Percentiles rank a stretch among this genome's conserved stretches.
phyloP scores from a whole-genome alignment of 2,888 invertebrate species.

The Agrochola lychnidis region DNA sequence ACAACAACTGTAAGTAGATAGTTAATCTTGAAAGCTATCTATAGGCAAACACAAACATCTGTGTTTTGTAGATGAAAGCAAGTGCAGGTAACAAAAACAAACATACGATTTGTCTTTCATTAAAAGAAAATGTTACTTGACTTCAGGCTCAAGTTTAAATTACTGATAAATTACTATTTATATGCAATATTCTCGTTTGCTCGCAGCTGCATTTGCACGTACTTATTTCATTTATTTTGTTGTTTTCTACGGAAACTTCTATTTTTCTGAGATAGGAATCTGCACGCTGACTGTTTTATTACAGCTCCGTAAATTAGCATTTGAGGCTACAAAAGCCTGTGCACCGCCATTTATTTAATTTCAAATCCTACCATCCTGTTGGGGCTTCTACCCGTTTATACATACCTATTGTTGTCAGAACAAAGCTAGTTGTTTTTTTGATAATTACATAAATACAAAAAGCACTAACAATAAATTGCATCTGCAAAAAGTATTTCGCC shows the following conservation, averaged over 20 bases:
- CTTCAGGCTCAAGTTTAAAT: slow-evolving; percentile 43
- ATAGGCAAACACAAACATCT: not conserved
- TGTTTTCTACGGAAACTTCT: slow-evolving; percentile 46
- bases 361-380: slow-evolving; percentile 4
- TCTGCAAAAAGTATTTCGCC: slow-evolving; percentile 49
- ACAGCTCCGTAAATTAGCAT: slow-evolving; percentile 22
- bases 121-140: slow-evolving; percentile 46
- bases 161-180: slow-evolving; percentile 54
- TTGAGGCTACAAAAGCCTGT: not conserved
- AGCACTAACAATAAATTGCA: slow-evolving; percentile 42
- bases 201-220: slow-evolving; percentile 44
- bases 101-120: slow-evolving; percentile 29
- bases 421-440: not conserved
- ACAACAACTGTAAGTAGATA: not conserved
- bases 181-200: slow-evolving; percentile 44
- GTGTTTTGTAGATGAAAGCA: slow-evolving; percentile 13
- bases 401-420: not conserved
- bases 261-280: slow-evolving; percentile 41
- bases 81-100: slow-evolving; percentile 28
- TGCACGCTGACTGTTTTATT: slow-evolving; percentile 20
- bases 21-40: slow-evolving; percentile 6
- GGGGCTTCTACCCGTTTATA: slow-evolving; percentile 1
- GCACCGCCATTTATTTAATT: slow-evolving; percentile 8
- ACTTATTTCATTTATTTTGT: slow-evolving; percentile 37
- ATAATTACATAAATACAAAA: slow-evolving; percentile 25